Base-by-base conservation (phyloP, 1,140 invertebrate genomes). In the Limonius californicus region DNA sequence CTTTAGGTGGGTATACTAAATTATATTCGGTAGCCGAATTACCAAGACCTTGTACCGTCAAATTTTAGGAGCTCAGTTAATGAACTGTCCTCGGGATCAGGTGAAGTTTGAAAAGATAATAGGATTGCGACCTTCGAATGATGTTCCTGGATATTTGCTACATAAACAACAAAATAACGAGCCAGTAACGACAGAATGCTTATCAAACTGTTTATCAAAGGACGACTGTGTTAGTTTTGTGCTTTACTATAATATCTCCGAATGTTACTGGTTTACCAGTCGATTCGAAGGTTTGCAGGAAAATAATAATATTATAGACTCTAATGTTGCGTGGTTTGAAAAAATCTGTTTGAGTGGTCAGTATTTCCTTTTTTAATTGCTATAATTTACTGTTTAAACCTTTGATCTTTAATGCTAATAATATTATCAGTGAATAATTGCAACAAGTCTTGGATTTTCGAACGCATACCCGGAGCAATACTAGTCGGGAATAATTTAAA, bases 131-230 rank as follows among this genome's bases (percentile, higher is more conserved):
- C 70, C 71, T 12, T 61, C 62, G 1, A 45, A 59, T 54, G 32
- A 53, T 18, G 45, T 50, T 18, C 14, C 62, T 42, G 55, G 63
- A 14, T n/a, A 59, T n/a, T 54, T 73, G 4, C 54, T 74, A 1
- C 63, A 68, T 47, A 56, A 63, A 65, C 43, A 54, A 2, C 32
- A 64, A 18, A 57, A 23, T 20, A 57, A 65, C 23, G 54, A 57
- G 20, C 59, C 78, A 73, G 75, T 81, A 72, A 73, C 82, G 74
- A 61, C 77, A 67, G 72, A 82, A 66, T 85, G 83, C 75, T 67
- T 79, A 67, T 57, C 68, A 8, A 74, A 68, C 43, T 82, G 80
- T 62, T 69, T 70, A 57, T 62, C 69, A n/a, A 77, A 79, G 65
- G 69, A 74, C 14, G 70, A 74, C 19, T 82, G 80, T 65, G 70